These are phyloP conservation scores for Barnardius zonarius DNA, from an alignment of 2,113 vertebrate species.

Conservation along the genomic window DNA sequence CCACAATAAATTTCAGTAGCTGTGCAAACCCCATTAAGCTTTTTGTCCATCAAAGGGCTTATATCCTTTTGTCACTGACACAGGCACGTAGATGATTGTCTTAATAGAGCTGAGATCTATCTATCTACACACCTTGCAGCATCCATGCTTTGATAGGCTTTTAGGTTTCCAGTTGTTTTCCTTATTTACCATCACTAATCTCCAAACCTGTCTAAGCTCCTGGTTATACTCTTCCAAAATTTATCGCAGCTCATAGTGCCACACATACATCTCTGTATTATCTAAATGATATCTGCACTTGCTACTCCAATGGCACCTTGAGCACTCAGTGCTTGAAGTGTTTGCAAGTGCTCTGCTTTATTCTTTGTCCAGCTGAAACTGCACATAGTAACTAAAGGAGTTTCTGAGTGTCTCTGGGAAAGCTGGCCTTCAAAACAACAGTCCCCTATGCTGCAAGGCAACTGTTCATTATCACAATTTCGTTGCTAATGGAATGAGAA, in stretches of 20 bases:
- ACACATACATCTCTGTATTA: not conserved
- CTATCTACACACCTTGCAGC: not conserved
- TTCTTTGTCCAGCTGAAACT: not conserved
- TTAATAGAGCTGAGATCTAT: not conserved
- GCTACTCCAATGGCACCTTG: not conserved
- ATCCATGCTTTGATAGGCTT: not conserved
- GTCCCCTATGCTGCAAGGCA: fast-evolving
- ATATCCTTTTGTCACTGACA: not conserved
- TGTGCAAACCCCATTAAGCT: not conserved
- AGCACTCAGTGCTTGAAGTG: not conserved
- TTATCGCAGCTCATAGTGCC: not conserved
- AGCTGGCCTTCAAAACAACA: not conserved
- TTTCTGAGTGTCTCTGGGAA: not conserved
- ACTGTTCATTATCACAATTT: not conserved
- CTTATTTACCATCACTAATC: not conserved
- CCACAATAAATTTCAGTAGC: not conserved
- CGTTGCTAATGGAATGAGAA: not conserved
- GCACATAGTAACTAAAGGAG: not conserved
- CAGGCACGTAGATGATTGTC: not conserved
- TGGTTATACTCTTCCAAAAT: not conserved
- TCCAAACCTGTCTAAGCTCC: not conserved
- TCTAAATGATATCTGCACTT: not conserved
- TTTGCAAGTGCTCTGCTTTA: not conserved
- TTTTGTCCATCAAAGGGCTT: not conserved
- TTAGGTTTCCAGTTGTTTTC: not conserved